A percentile compares a stretch with the other conserved stretches of the same genome.
Conservation (phyloP, 2,888 invertebrate genomes). For the Eubasilissa splendida region DNA sequence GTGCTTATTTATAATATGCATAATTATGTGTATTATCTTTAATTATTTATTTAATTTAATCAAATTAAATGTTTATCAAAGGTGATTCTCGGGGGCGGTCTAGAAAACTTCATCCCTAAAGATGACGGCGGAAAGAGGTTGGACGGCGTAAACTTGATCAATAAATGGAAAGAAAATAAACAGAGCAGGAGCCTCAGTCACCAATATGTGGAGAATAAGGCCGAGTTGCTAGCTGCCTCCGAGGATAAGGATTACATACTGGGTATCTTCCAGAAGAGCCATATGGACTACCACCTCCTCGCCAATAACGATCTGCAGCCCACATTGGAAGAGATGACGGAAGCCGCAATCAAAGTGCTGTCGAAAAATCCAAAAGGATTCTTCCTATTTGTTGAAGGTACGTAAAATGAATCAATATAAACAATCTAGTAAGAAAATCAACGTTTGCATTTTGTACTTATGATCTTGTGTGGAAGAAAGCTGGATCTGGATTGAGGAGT, state of each 20-base stretch:
- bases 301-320: conserved; percentile 67
- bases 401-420: neutral
- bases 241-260: conserved; percentile 67
- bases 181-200: conserved; percentile 59
- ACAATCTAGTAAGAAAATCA: too few species aligned
- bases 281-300: conserved; percentile 70
- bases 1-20: too few species aligned
- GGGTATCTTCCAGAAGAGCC: conserved; percentile 68
- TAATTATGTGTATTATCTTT: too few species aligned
- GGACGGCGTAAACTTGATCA: conserved; percentile 75
- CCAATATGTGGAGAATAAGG: conserved; percentile 70
- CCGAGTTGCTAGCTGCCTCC: conserved; percentile 66
- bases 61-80: conserved; percentile 24
- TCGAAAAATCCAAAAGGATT: conserved; percentile 73
- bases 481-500: too few species aligned
- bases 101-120: conserved; percentile 69
- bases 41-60: too few species aligned
- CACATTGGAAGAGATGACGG: conserved; percentile 76
- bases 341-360: conserved; percentile 74
- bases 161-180: conserved; percentile 72
- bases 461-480: too few species aligned
- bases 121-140: conserved; percentile 65
- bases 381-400: conserved; percentile 75
- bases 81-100: conserved; percentile 74
- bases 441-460: too few species aligned